Conservation (phyloP, 2,113 vertebrate genomes). For the Esox niger region DNA sequence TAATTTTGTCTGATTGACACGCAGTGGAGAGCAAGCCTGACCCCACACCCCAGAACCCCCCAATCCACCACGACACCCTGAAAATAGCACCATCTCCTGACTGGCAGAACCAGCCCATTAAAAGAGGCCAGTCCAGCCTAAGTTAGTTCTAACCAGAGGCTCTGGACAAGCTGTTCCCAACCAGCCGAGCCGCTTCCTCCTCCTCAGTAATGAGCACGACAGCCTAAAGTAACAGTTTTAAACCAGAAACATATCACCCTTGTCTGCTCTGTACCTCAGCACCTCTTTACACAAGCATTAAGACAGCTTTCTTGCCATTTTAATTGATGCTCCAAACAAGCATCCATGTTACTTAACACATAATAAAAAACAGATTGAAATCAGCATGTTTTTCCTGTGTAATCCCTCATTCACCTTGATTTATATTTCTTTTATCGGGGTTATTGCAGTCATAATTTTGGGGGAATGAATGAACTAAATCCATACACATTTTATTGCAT, state of each 20-base stretch:
- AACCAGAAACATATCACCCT: slow-evolving; percentile 25
- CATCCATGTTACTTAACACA: slow-evolving; percentile 32
- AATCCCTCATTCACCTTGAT: slow-evolving; percentile 20
- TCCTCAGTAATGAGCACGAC: slow-evolving; percentile 29
- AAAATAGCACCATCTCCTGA: slow-evolving; percentile 68
- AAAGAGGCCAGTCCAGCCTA: slow-evolving; percentile 30
- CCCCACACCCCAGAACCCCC: slow-evolving; percentile 43
- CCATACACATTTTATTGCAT: slow-evolving; percentile 56
- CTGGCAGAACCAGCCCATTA: slow-evolving; percentile 53
- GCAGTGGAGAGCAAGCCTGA: slow-evolving; percentile 56
- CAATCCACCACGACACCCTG: slow-evolving; percentile 55
- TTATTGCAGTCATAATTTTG: slow-evolving; percentile 33
- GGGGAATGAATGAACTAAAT: slow-evolving; percentile 42
- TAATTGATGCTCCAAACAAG: slow-evolving; percentile 35
- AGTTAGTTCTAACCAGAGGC: slow-evolving; percentile 20
- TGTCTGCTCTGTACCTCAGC: slow-evolving; percentile 29
- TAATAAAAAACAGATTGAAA: slow-evolving; percentile 45
- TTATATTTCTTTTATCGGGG: slow-evolving; percentile 42
- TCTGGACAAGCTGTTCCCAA: slow-evolving; percentile 20
- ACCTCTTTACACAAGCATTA: slow-evolving; percentile 25
- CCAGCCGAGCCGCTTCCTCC: not conserved
- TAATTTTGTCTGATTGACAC: slow-evolving; percentile 58
- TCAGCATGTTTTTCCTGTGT: slow-evolving; percentile 18
- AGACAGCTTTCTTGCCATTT: slow-evolving; percentile 19
- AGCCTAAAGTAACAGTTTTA: slow-evolving; percentile 23